phyloP scores from a whole-genome alignment of 2,797 vertebrate species.

The Schizothorax lantsangensis region DNA sequence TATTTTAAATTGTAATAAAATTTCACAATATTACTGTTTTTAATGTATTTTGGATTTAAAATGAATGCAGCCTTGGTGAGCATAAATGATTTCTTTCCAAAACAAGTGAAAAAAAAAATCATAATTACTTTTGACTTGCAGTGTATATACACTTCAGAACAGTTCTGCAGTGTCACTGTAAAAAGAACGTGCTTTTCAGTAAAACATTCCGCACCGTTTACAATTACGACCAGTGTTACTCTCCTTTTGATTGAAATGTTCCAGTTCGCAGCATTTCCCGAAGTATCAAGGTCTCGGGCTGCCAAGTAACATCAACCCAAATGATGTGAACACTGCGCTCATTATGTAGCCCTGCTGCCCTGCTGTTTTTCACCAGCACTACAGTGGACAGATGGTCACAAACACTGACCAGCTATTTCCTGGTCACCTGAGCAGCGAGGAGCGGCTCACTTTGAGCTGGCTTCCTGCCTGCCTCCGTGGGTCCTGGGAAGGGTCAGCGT shows the following conservation, averaged over 20 bases:
- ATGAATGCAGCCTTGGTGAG: background rate
- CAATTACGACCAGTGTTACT: constrained; percentile 48
- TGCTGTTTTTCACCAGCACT: constrained; percentile 63
- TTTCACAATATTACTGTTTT: background rate
- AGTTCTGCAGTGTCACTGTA: constrained; percentile 53
- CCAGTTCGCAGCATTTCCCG: constrained; percentile 56
- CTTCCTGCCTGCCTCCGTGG: constrained; percentile 67
- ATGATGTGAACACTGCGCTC: constrained; percentile 63
- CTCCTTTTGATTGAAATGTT: constrained; percentile 58
- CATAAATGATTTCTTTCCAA: background rate
- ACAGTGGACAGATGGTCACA: constrained; percentile 72
- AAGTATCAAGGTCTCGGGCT: constrained; percentile 46
- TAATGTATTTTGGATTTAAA: background rate
- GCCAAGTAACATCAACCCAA: constrained; percentile 60
- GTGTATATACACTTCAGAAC: background rate
- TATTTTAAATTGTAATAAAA: background rate
- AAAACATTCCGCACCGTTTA: constrained; percentile 37
- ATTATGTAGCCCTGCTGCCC: constrained; percentile 68
- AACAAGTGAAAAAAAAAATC: background rate
- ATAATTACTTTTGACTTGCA: background rate
- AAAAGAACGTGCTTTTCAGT: constrained; percentile 47
- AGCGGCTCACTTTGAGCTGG: constrained; percentile 61
- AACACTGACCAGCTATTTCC: constrained; percentile 76
- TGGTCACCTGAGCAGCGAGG: constrained; percentile 74
- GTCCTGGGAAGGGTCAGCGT: constrained; percentile 79